Evolutionary conservation across 2,888 invertebrate species (phyloP), one percentile per base, ranked within the genome.

Genomic region (Scaptomyza cyrtandrae): DNA sequence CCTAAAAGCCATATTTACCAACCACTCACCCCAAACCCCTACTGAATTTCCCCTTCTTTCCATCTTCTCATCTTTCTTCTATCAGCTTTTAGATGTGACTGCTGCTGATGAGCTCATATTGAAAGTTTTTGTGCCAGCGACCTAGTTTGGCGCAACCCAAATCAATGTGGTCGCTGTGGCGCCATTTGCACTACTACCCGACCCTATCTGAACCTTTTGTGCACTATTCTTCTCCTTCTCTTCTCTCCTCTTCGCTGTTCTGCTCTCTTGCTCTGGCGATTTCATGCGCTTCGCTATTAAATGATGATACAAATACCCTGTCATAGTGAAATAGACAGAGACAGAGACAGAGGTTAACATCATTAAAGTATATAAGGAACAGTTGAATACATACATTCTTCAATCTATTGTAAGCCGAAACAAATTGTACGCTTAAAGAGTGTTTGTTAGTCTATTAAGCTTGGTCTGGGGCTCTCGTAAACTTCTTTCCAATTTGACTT

Each of bases 91-190:
- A 66, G 67, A 67, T 53, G 54, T 67, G 52, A 65, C 68, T 67
- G 74, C 63, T 63, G 61, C 59, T 83, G 82, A 83, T 83, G 82
- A 83, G 82, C 89, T 83, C 82, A 83, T 83, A 89, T 89, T 83
- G 89, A 85, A 85, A 70, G 82, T 81, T 88, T 80, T 86, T 80
- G 66, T 76, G 61, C 64, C 52, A 75, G 71, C 83, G 89, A 90
- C 90, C 88, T 89, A 90, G 85, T 86, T 88, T 86, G 68, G 78
- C 70, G 71, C 72, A 86, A 90, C 80, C 82, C 73, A 88, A 88
- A 90, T 90, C 89, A 90, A 88, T 89, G 90, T 78, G 89, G 88
- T 78, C 88, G 72, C 64, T 74, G 86, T 55, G 86, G 89, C 88
- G 89, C 83, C 85, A 79, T 76, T 87, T 83, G 80, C 82, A 33